Conservation (phyloP, 1,140 invertebrate genomes). For the Drosophila lini region DNA sequence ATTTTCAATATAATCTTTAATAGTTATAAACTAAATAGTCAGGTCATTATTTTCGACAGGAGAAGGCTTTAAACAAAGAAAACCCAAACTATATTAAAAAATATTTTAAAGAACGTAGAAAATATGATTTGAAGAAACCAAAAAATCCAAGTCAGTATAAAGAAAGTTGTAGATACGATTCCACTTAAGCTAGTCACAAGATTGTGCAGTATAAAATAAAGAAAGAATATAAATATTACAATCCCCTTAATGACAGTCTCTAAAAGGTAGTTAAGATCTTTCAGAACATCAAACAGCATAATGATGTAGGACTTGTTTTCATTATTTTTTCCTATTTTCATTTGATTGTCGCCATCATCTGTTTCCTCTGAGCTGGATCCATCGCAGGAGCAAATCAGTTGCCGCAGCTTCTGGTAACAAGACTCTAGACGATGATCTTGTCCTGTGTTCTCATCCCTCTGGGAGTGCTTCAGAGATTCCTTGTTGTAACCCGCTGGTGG, state of each 20-base stretch:
- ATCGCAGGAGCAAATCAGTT: background rate
- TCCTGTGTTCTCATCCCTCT: background rate
- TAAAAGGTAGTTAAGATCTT: background rate
- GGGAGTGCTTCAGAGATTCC: background rate
- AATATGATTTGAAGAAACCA: background rate
- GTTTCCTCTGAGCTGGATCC: background rate
- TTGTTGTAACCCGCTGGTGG: background rate
- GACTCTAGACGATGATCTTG: background rate
- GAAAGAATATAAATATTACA: background rate
- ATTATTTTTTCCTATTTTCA: background rate
- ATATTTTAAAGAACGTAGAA: background rate
- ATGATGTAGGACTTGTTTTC: background rate
- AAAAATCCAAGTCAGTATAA: background rate
- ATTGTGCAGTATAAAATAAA: background rate
- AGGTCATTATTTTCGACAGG: too few species aligned
- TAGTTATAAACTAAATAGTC: too few species aligned
- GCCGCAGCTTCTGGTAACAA: background rate
- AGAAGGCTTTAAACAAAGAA: background rate
- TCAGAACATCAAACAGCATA: background rate
- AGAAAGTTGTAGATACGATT: too few species aligned
- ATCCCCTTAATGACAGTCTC: background rate
- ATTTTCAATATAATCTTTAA: too few species aligned
- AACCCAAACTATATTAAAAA: too few species aligned
- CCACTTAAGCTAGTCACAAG: background rate
- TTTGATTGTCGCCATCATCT: background rate